Evolutionary conservation across 2,113 vertebrate species (phyloP), one percentile per base, ranked within the genome.

Genomic region (Stigmatopora nigra): DNA sequence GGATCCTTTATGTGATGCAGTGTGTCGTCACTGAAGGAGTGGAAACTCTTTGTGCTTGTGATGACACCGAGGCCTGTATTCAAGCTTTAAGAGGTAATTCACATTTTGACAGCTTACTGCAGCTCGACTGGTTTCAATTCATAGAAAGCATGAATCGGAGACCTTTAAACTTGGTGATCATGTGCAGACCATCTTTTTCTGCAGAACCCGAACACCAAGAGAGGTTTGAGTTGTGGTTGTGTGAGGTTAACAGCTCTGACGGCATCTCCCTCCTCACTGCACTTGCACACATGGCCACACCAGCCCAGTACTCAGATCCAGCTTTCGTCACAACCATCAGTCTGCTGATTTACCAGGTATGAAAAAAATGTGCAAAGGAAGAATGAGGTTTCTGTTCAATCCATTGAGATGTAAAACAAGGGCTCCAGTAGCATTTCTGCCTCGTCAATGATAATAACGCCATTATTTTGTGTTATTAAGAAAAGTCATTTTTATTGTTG

Each of bases 261-360:
- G 96, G 94, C 73, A 98, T 99, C 79, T 96, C 94, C 76, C 92
- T 99, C 58, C 90, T 99, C 66, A 98, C 93, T 3, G 93, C 97
- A 0, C 94, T 98, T 68, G 94, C 95, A 74, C 95, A 98, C 85
- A 99, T 99, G 96, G 95, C 95, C 56, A 95, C 93, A 69, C 91
- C 92, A 10, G 94, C 92, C 72, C 90, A 82, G 77, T 75, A 87
- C 83, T 63, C 88, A 31, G 96, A 99, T 74, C 90, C 93, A 9
- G 89, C 93, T 61, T 98, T 99, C 71, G 85, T 98, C 72, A 94
- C 88, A 71, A 94, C 92, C 12, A 90, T 98, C 74, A 92, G 92
- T 71, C 75, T 96, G 81, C 91, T 98, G 79, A 94, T 99, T 72
- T 99, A 97, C 44, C 93, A 98, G 91, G 97, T 89, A 66, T 41